A percentile compares a stretch with the other conserved stretches of the same genome.
Conservation (phyloP, 2,797 vertebrate species). For the Oreochromis grahami region DNA sequence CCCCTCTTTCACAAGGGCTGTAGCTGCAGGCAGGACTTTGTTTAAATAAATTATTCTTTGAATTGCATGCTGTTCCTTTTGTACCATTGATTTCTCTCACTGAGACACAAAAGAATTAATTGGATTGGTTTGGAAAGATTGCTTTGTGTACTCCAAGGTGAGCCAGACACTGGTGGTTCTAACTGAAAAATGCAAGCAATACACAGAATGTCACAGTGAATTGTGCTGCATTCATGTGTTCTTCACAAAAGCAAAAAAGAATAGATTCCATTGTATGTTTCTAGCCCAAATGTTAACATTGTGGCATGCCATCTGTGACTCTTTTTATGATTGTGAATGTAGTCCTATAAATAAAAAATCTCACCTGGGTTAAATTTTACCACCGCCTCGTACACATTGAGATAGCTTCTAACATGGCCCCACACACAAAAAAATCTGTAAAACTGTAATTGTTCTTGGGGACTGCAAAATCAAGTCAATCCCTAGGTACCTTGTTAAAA, state of each 20-base stretch:
- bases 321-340: no score
- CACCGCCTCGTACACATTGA: background rate
- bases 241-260: background rate
- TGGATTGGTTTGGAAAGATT: conserved; percentile 16
- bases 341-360: background rate
- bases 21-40: conserved; percentile 19
- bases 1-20: background rate
- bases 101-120: conserved; percentile 18
- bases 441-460: background rate
- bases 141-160: background rate
- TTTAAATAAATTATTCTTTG: conserved; percentile 32
- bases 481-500: background rate
- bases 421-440: background rate
- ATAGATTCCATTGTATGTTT: background rate
- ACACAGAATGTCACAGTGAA: background rate
- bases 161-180: background rate
- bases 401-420: background rate
- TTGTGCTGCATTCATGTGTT: background rate
- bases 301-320: background rate
- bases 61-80: conserved; percentile 8
- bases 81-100: conserved; percentile 19
- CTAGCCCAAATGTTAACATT: background rate
- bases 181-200: background rate
- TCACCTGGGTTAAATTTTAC: background rate
- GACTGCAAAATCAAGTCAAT: background rate